phyloP scores from a whole-genome alignment of 2,113 vertebrate species.

The Catharus bicknelli region DNA sequence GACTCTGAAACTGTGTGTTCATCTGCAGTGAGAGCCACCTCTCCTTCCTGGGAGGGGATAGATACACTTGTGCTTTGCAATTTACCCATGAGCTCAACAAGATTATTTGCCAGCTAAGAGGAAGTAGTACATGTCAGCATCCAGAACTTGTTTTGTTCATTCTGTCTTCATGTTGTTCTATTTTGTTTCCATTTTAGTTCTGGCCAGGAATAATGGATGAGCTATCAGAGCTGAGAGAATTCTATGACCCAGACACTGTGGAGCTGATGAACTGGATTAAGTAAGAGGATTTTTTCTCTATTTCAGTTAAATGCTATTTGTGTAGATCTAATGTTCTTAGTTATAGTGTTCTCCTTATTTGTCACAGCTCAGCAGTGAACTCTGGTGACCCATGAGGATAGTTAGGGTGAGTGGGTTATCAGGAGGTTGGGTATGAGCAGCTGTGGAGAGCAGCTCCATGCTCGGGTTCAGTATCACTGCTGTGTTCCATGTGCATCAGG shows the following conservation, averaged over 20 bases:
- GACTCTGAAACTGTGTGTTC: neutral
- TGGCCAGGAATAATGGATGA: constrained; percentile 93
- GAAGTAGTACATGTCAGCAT: neutral
- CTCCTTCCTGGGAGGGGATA: neutral
- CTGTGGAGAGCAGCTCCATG: neutral
- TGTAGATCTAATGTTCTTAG: constrained; percentile 45
- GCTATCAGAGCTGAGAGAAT: constrained; percentile 93
- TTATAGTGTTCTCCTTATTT: constrained; percentile 15
- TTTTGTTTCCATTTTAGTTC: constrained; percentile 81
- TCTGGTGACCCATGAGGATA: neutral
- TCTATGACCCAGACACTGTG: constrained; percentile 98
- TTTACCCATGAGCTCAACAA: neutral
- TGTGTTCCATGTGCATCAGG: neutral
- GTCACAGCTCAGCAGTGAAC: constrained; percentile 35
- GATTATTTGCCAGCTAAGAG: neutral
- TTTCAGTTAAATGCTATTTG: constrained; percentile 56
- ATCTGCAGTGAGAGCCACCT: neutral
- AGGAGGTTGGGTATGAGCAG: neutral
- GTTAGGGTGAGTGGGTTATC: neutral
- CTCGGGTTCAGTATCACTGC: neutral
- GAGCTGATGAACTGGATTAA: constrained; percentile 99
- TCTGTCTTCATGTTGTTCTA: constrained; percentile 25
- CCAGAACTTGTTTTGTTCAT: neutral
- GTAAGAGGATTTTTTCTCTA: constrained; percentile 79
- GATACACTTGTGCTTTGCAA: neutral